These are phyloP conservation scores for Amiota communis DNA, from an alignment of 2,888 invertebrate species.

Conservation along the genomic window DNA sequence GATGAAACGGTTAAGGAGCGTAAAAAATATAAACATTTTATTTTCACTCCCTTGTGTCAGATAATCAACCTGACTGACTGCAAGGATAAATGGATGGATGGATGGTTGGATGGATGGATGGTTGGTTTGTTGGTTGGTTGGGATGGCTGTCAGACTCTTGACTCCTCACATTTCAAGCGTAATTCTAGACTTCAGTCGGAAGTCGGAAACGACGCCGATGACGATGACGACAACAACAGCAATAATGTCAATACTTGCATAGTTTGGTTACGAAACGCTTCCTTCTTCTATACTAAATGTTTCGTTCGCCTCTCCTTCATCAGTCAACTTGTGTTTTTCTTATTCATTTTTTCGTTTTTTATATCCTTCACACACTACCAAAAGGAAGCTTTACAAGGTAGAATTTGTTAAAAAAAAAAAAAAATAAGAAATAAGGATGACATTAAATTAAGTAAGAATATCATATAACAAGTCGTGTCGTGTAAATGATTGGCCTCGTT, in stretches of 20 bases:
- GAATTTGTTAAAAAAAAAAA: background rate
- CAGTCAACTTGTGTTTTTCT: conserved; percentile 29
- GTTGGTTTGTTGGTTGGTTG: too few species aligned
- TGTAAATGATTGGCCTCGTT: conserved; percentile 7
- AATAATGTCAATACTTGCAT: conserved; percentile 59
- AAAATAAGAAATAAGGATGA: conserved; percentile 3
- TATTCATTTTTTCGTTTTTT: conserved; percentile 1
- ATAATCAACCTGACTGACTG: background rate
- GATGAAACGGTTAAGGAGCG: background rate
- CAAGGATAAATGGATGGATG: background rate
- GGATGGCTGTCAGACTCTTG: too few species aligned
- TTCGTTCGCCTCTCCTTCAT: conserved; percentile 46
- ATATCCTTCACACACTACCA: conserved; percentile 23
- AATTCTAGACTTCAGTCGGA: conserved; percentile 65
- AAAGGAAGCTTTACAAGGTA: conserved; percentile 62
- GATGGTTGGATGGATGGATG: conserved; percentile 23
- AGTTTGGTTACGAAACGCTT: conserved; percentile 37
- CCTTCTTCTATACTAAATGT: conserved; percentile 8
- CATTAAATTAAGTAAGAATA: conserved; percentile 2
- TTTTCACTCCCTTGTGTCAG: background rate
- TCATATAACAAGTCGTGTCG: background rate
- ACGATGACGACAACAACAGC: background rate
- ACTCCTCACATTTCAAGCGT: conserved; percentile 52
- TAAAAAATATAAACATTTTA: too few species aligned
- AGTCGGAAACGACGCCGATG: conserved; percentile 62